A percentile compares a stretch with the other conserved stretches of the same genome.
Conservation (phyloP, 1,140 invertebrate genomes). For the Uloborus diversus region DNA sequence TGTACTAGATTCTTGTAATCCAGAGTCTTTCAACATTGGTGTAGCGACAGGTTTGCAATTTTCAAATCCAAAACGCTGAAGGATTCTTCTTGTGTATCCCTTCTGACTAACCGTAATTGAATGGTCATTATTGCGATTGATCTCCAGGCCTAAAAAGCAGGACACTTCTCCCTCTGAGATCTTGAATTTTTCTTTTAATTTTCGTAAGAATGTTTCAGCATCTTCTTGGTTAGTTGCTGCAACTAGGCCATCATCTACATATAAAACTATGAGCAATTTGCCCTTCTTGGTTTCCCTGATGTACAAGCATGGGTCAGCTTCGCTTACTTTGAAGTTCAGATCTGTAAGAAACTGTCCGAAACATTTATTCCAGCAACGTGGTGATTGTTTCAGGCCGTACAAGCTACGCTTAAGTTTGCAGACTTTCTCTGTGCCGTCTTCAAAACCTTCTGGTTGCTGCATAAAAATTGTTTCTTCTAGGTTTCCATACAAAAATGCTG, state of each 20-base stretch:
- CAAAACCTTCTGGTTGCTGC: constrained; percentile 64
- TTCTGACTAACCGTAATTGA: constrained; percentile 36
- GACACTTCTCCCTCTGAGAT: not conserved
- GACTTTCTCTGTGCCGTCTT: constrained; percentile 51
- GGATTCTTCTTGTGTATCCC: constrained; percentile 23
- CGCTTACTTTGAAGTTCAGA: not conserved
- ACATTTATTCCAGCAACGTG: constrained; percentile 64
- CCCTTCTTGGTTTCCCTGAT: not conserved
- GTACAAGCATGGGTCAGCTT: constrained; percentile 41
- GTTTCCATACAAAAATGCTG: no score
- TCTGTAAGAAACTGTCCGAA: constrained; percentile 8
- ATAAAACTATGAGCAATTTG: not conserved
- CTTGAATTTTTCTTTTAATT: constrained; percentile 39
- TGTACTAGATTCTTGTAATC: not conserved
- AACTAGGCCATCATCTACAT: constrained; percentile 58
- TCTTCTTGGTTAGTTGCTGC: no score
- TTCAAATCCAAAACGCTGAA: constrained; percentile 53
- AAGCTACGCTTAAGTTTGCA: constrained; percentile 63
- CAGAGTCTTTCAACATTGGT: constrained; percentile 5
- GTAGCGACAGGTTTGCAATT: constrained; percentile 41
- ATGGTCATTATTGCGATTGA: not conserved
- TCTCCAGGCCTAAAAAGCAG: constrained; percentile 42
- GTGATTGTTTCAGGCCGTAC: constrained; percentile 66
- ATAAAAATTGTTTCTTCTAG: no score
- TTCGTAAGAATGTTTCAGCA: not conserved